Evolutionary conservation across 2,797 vertebrate species (phyloP).

Genomic region (Tamandua tetradactyla): DNA sequence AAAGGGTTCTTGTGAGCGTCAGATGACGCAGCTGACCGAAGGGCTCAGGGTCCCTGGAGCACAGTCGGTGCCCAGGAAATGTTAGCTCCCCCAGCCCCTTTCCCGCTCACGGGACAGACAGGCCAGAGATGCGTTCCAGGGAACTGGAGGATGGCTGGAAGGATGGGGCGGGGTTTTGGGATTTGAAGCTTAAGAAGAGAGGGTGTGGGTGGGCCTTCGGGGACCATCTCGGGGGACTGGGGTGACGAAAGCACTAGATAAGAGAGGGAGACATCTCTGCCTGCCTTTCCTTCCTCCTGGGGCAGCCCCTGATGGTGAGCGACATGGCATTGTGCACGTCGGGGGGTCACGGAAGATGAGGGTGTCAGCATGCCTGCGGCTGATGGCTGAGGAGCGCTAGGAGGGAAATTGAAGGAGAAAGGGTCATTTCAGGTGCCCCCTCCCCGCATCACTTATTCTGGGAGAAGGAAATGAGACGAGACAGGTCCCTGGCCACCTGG

Average conservation of each 20-base stretch:
- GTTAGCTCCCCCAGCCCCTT: not conserved
- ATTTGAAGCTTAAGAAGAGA: not conserved
- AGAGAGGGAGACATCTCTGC: not conserved
- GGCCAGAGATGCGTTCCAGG: not conserved
- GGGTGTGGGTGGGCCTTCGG: not conserved
- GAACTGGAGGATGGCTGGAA: not conserved
- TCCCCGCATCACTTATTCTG: slow-evolving; percentile 86
- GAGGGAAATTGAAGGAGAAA: slow-evolving; percentile 92
- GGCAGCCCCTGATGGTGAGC: slow-evolving; percentile 84
- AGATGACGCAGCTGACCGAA: not conserved
- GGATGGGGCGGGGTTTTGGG: not conserved
- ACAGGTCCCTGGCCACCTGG: slow-evolving; percentile 82
- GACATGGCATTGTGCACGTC: slow-evolving; percentile 86
- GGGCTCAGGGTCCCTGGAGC: not conserved
- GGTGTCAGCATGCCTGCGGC: slow-evolving; percentile 88
- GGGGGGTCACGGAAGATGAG: slow-evolving; percentile 86
- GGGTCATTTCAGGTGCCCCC: slow-evolving; percentile 90
- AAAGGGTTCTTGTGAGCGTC: not conserved
- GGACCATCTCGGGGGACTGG: not conserved
- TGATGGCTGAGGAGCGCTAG: slow-evolving; percentile 86
- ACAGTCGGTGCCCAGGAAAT: not conserved
- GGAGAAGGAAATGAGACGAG: slow-evolving; percentile 88
- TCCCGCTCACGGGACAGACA: not conserved
- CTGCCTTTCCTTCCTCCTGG: not conserved
- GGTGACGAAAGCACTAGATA: not conserved